These are phyloP conservation scores for Chiroxiphia lanceolata DNA, from an alignment of 2,797 vertebrate genomes.

Conservation along the genomic window DNA sequence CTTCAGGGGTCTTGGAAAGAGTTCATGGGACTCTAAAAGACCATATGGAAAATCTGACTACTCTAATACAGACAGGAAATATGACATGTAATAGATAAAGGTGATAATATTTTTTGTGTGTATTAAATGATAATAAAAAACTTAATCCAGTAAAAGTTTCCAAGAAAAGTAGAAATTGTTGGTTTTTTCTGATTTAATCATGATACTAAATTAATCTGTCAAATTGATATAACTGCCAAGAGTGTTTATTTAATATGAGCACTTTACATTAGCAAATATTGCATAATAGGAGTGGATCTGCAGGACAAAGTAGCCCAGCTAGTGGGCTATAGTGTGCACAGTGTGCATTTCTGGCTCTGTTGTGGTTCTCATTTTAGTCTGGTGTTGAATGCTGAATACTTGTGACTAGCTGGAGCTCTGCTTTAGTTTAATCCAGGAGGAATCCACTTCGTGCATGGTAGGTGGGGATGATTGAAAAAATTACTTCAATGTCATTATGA, in stretches of 20 bases:
- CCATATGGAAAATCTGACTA: constrained; percentile 61
- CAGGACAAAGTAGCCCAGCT: neutral
- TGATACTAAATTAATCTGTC: neutral
- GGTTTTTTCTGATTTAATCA: neutral
- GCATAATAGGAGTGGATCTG: neutral
- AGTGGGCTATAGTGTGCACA: too few relatives aligned
- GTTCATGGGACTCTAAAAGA: constrained; percentile 40
- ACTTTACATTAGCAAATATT: neutral
- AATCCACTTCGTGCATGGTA: neutral
- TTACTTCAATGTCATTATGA: neutral
- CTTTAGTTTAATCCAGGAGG: neutral
- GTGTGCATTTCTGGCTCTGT: neutral
- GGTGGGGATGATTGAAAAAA: neutral
- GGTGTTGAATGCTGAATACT: neutral
- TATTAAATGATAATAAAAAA: neutral
- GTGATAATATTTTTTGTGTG: neutral
- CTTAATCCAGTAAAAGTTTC: neutral
- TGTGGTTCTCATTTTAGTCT: neutral
- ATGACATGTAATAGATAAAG: neutral
- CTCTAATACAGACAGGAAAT: neutral
- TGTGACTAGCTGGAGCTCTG: neutral
- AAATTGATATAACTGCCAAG: neutral
- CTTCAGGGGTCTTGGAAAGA: constrained; percentile 23
- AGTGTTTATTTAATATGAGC: neutral
- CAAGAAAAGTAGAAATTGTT: neutral